Evolutionary conservation across 2,888 invertebrate genomes (phyloP).

Genomic region (Conops quadrifasciatus): DNA sequence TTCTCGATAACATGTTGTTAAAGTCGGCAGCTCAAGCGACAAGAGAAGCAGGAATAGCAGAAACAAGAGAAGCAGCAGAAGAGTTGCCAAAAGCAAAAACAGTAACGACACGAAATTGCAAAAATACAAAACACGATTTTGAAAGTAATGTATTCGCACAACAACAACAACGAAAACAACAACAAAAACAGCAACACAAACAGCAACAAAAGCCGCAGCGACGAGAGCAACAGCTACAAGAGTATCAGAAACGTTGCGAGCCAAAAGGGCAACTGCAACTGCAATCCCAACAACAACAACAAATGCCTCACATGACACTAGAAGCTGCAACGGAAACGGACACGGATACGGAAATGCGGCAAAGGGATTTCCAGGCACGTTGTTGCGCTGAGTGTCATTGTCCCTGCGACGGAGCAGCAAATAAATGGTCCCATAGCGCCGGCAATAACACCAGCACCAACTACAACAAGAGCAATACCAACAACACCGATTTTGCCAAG

Average conservation of each 20-base stretch:
- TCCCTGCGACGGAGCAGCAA: slow-evolving; percentile 44
- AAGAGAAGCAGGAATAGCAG: slow-evolving; percentile 34
- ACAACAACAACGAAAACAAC: slow-evolving; percentile 20
- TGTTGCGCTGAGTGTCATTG: slow-evolving; percentile 38
- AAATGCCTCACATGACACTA: not conserved
- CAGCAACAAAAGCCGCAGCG: too few species aligned
- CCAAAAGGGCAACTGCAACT: too few species aligned
- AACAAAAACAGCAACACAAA: slow-evolving; percentile 35
- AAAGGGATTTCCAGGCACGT: slow-evolving; percentile 6
- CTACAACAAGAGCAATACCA: slow-evolving; percentile 18
- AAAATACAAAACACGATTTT: slow-evolving; percentile 46
- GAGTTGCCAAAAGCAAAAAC: slow-evolving; percentile 36
- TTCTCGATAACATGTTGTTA: slow-evolving; percentile 33
- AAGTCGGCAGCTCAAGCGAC: slow-evolving; percentile 35
- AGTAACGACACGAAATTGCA: slow-evolving; percentile 44
- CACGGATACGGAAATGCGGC: slow-evolving; percentile 11
- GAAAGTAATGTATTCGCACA: slow-evolving; percentile 21
- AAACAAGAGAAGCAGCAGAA: slow-evolving; percentile 34
- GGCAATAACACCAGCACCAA: slow-evolving; percentile 28
- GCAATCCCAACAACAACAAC: slow-evolving; percentile 38
- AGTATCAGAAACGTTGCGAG: too few species aligned
- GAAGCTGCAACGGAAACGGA: too few species aligned
- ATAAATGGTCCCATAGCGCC: slow-evolving; percentile 27
- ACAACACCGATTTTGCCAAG: too few species aligned
- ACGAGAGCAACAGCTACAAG: too few species aligned